Conservation (phyloP, 2,113 vertebrate species). For the Erythrolamprus reginae region DNA sequence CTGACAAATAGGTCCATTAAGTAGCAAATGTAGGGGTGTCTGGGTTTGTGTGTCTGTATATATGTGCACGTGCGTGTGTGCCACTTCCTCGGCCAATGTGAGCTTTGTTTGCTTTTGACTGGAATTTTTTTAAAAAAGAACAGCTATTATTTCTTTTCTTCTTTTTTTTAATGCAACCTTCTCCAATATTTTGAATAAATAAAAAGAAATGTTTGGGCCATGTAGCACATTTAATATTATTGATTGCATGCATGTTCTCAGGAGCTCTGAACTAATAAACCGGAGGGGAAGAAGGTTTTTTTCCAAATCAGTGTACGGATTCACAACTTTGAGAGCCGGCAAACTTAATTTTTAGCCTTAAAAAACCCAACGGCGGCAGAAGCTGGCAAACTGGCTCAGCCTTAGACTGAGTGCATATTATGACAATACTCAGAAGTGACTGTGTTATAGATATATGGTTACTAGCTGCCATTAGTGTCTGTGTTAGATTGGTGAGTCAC, state of each 20-base stretch:
- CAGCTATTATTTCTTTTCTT: not conserved
- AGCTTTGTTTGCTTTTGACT: not conserved
- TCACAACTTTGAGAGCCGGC: conserved; percentile 40
- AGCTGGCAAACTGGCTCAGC: conserved; percentile 49
- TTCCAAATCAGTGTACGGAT: conserved; percentile 8
- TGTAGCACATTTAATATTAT: not conserved
- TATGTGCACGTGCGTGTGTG: not conserved
- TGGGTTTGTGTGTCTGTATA: not conserved
- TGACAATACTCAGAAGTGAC: conserved; percentile 49
- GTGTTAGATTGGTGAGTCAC: conserved; percentile 49
- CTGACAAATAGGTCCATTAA: conserved; percentile 58
- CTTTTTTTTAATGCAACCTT: not conserved
- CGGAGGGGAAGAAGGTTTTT: not conserved
- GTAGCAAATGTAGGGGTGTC: conserved; percentile 26
- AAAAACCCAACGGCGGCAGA: conserved; percentile 25
- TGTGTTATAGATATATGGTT: conserved; percentile 63
- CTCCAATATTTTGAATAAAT: conserved; percentile 17
- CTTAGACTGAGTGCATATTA: conserved; percentile 13
- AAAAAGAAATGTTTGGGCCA: not conserved
- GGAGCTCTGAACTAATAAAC: not conserved
- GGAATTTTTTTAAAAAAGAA: not conserved
- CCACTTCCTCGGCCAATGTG: not conserved
- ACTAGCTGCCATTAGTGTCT: conserved; percentile 71
- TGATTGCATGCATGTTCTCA: not conserved
- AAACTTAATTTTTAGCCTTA: conserved; percentile 65